Base-by-base conservation (phyloP, 2,888 invertebrate species). In the Pachymerium ferrugineum region DNA sequence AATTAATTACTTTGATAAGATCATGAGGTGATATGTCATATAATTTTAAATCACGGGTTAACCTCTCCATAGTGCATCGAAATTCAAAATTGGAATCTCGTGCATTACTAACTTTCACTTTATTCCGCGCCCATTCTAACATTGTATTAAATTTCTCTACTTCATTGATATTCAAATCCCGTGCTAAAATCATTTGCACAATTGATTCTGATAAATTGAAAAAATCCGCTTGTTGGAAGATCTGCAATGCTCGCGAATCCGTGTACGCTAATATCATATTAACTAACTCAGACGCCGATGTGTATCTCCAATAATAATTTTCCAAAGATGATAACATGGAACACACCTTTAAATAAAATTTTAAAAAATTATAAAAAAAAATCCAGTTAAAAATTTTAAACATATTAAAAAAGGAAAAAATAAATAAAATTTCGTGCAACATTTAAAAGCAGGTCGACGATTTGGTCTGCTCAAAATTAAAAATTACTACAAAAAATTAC, bases 271-370 rank as follows among this genome's bases (percentile, higher is more conserved):
- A 85, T 79, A 95, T 94, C 93, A 94, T 94, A 84, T 95, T 94
- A 77, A 95, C 94, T 80, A 95, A 85, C 83, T 95, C 94, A 29
- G 93, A 92, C 69, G 94, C 95, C 74, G 94, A 94, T 35, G 93
- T 94, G 83, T 95, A 95, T 77, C 95, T 88, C 95, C 95, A 95
- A 83, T 93, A 94, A 83, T 95, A 95, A 83, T 94, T 95, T 83
- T 95, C 95, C 81, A 95, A 84, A 62, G 93, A 91, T 83, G 92
- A 92, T 74, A 95, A 86, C 95, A 95, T 95, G 77, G 90, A 89
- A 84, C 94, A 94, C n/a, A 90, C 89, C 90, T 90, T 25, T 25
- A 54, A 25, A 54, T 12, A 38, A n/a, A 38, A 38, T 3, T n/a
- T 12, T n/a, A 54, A 25, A 54, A 5, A 54, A 54, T 54, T 22